These are phyloP conservation scores for Hucho hucho DNA, from an alignment of 2,113 vertebrate genomes.

Conservation along the genomic window DNA sequence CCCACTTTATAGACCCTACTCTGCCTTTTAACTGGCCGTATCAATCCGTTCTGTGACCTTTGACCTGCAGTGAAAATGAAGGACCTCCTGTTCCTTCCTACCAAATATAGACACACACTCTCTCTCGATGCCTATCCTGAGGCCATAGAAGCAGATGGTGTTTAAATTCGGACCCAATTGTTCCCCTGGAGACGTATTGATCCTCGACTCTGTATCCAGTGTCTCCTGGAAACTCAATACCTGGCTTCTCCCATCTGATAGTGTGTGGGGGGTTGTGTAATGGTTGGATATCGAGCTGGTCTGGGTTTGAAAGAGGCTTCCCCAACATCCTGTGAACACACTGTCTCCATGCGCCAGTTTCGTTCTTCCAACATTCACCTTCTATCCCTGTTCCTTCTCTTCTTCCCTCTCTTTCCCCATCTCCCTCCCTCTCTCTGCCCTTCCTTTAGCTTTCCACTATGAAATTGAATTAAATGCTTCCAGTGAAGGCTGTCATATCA, in stretches of 20 bases:
- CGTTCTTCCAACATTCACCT: too few species aligned
- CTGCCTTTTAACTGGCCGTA: too few species aligned
- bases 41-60: too few species aligned
- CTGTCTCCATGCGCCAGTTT: too few species aligned
- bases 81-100: too few species aligned
- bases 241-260: not conserved
- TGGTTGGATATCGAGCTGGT: not conserved
- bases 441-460: not conserved
- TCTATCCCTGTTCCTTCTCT: too few species aligned
- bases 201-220: not conserved
- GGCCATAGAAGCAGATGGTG: not conserved
- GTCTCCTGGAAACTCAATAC: not conserved
- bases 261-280: not conserved
- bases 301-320: not conserved
- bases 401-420: not conserved
- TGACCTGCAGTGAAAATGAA: too few species aligned
- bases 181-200: not conserved
- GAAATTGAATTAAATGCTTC: not conserved
- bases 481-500: not conserved
- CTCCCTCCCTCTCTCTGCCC: not conserved
- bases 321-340: not conserved
- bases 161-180: not conserved
- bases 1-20: too few species aligned
- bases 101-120: not conserved
- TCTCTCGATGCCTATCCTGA: not conserved